Evolutionary conservation across 2,113 vertebrate species (phyloP), one percentile per base, ranked within the genome.

Genomic region (Neopipo cinnamomea): DNA sequence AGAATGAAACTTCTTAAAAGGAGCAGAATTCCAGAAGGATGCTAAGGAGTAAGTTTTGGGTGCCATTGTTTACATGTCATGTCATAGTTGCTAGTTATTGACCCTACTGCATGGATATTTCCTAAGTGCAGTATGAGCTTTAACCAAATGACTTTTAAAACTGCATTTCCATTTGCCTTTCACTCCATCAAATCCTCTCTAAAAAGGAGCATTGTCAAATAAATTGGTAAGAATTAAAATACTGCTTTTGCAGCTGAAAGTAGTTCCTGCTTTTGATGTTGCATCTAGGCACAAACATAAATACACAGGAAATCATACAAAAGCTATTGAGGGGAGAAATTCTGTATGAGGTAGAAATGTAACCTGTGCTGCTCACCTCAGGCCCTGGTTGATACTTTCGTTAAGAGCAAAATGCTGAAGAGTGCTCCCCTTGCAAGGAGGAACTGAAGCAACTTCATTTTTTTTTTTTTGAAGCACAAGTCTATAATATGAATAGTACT

Each of bases 21-120:
- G 37, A 88, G 58, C 42, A 93, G 77, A 89, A 75, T 93, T 96
- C 39, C 56, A 93, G 86, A 94, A 74, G 84, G 37, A 77, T 68
- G 23, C 16, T 94, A 50, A 90, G 61, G 73, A 72, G 30, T 72
- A 85, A 94, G 73, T 92, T 74, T 31, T 92, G 61, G 81, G 19
- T 86, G 19, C 22, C 28, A 58, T 37, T 39, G 22, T 80, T 93
- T 47, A 74, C 91, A 75, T 33, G 9, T 35, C 46, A 20, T 63
- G 16, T 81, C 27, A 11, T 27, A 63, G 75, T 50, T 80, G 22
- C 80, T 63, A 46, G 42, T 67, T 78, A 18, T 22, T 80, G 33
- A 84, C 21, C 52, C 52, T 59, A 14, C 68, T 91, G 22, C 35
- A 47, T 35, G 44, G 41, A 3, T 91, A 47, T 85, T 93, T 93